These are phyloP conservation scores for Gari tellinella DNA, from an alignment of 2,888 invertebrate species.

Conservation along the genomic window DNA sequence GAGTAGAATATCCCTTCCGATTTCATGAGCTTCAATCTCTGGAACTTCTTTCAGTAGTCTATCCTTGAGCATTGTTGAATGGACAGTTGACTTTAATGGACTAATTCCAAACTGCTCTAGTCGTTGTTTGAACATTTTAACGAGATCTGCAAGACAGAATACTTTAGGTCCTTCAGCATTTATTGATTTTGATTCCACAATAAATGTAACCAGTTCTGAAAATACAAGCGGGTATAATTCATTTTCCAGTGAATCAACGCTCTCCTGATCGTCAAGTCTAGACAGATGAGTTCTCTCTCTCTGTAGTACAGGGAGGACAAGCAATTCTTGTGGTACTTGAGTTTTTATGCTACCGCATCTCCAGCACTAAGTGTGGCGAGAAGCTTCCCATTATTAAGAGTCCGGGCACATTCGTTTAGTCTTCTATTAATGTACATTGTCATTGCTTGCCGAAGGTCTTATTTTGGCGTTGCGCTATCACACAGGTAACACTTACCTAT, in stretches of 20 bases:
- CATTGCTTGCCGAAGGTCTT: conserved; percentile 43
- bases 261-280: conserved; percentile 4
- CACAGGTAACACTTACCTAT: conserved; percentile 39
- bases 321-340: conserved; percentile 53
- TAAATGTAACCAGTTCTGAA: too few relatives aligned
- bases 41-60: conserved; percentile 29
- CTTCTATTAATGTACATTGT: conserved; percentile 55
- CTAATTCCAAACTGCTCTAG: conserved; percentile 13
- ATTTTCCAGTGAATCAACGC: background rate
- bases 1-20: conserved; percentile 52
- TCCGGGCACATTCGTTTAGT: conserved; percentile 44
- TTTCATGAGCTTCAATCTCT: conserved; percentile 38
- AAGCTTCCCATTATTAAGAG: conserved; percentile 52
- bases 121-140: conserved; percentile 32
- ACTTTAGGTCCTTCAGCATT: conserved; percentile 23
- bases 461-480: conserved; percentile 27
- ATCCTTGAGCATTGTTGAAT: conserved; percentile 29
- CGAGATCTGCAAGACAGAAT: conserved; percentile 45
- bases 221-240: conserved; percentile 3
- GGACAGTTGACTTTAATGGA: background rate
- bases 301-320: conserved; percentile 48
- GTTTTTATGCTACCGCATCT: conserved; percentile 47
- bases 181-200: too few relatives aligned
- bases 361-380: conserved; percentile 54
- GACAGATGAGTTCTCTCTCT: conserved; percentile 29